Conservation (phyloP, 1,140 invertebrate genomes). For the Dendroctonus valens region DNA sequence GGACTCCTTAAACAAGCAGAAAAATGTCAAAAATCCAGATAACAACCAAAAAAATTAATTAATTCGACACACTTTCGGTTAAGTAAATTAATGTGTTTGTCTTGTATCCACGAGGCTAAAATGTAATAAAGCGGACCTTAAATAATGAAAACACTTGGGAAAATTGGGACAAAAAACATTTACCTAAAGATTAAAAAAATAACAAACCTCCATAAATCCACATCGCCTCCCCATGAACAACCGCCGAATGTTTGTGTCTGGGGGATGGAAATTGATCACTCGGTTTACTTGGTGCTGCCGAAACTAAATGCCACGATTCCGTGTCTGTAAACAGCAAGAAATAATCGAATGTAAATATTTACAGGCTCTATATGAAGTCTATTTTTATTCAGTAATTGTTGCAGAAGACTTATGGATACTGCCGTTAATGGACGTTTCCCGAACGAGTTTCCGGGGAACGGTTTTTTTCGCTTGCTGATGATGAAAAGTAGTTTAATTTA, state of each 20-base stretch:
- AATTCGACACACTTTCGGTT: not conserved
- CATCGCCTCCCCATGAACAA: conserved; percentile 75
- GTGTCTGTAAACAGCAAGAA: conserved; percentile 58
- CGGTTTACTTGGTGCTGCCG: conserved; percentile 40
- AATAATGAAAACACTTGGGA: no score
- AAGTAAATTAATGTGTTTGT: no score
- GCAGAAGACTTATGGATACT: no score
- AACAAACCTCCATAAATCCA: conserved; percentile 75
- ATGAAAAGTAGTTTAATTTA: conserved; percentile 46
- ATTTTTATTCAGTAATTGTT: no score
- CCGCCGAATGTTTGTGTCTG: conserved; percentile 81
- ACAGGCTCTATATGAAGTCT: not conserved
- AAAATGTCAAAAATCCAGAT: no score
- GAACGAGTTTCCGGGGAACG: no score
- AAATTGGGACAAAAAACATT: conserved; percentile 1
- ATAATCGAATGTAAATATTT: conserved; percentile 1
- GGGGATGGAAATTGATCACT: conserved; percentile 62
- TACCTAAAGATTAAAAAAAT: not conserved
- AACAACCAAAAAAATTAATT: not conserved
- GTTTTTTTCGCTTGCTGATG: no score
- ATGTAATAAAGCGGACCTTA: no score
- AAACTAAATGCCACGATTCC: conserved; percentile 71
- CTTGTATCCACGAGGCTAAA: no score
- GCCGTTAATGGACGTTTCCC: no score
- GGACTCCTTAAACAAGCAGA: no score